phyloP scores from a whole-genome alignment of 2,113 vertebrate species.

The Lonchura striata region DNA sequence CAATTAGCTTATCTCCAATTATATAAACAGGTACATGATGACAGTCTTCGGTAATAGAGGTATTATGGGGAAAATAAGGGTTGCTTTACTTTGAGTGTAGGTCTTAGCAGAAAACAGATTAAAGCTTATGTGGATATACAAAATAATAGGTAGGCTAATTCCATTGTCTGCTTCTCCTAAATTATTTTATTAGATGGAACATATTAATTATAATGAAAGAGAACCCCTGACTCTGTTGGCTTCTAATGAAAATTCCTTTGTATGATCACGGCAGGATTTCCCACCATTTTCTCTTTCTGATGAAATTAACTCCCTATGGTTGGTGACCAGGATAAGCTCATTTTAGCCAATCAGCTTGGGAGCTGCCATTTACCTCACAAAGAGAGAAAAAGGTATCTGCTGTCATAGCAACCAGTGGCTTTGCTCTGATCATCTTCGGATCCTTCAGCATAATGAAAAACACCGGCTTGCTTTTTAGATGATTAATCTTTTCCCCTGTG shows the following conservation, averaged over 20 bases:
- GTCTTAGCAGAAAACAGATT: slow-evolving; percentile 67
- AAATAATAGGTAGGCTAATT: slow-evolving; percentile 68
- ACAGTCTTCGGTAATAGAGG: slow-evolving; percentile 26
- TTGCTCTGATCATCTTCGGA: slow-evolving; percentile 74
- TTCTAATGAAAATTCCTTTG: slow-evolving; percentile 81
- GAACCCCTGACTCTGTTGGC: slow-evolving; percentile 68
- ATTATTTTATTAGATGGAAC: slow-evolving; percentile 77
- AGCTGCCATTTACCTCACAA: slow-evolving; percentile 80
- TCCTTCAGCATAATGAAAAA: slow-evolving; percentile 79
- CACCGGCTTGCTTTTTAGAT: slow-evolving; percentile 81
- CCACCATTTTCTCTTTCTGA: slow-evolving; percentile 75
- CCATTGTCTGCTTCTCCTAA: slow-evolving; percentile 71
- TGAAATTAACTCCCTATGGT: slow-evolving; percentile 78
- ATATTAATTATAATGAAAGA: slow-evolving; percentile 76
- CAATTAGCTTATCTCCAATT: slow-evolving; percentile 71
- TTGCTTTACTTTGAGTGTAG: slow-evolving; percentile 65
- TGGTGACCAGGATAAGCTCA: slow-evolving; percentile 79
- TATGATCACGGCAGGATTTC: slow-evolving; percentile 72
- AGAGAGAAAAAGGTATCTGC: slow-evolving; percentile 73
- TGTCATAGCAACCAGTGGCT: slow-evolving; percentile 80
- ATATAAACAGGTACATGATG: slow-evolving; percentile 62
- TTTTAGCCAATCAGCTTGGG: slow-evolving; percentile 83
- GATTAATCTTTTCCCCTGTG: slow-evolving; percentile 87
- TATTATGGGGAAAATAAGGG: slow-evolving; percentile 67
- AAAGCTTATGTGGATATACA: slow-evolving; percentile 63